Conservation (phyloP, 2,888 invertebrate genomes). For the Perizoma affinitatum region DNA sequence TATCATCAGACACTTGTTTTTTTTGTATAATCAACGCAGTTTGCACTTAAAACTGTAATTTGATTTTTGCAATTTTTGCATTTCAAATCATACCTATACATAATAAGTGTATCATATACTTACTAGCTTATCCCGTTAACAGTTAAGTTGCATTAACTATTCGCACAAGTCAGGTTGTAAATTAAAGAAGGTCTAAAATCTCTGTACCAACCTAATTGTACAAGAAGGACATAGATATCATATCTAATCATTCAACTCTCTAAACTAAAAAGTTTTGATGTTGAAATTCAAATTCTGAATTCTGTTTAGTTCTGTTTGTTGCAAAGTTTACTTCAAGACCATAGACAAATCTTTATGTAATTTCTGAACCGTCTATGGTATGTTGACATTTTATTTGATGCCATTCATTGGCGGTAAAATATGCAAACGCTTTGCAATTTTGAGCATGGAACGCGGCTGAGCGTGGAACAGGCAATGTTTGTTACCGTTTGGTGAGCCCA, state of each 20-base stretch:
- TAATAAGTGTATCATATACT: background rate
- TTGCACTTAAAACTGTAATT: background rate
- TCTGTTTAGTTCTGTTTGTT: background rate
- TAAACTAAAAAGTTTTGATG: constrained; percentile 47
- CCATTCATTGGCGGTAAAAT: constrained; percentile 56
- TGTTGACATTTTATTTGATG: too few species aligned
- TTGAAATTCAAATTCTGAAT: background rate
- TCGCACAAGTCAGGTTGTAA: constrained; percentile 39
- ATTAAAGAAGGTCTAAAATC: constrained; percentile 59
- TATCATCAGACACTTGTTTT: background rate
- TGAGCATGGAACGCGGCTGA: constrained; percentile 52
- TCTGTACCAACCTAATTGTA: constrained; percentile 53
- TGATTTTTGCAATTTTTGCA: too few species aligned
- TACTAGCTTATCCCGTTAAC: constrained; percentile 1
- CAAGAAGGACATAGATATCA: constrained; percentile 74
- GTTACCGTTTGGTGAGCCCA: constrained; percentile 35
- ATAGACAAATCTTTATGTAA: background rate
- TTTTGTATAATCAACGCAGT: background rate
- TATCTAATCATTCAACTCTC: constrained; percentile 56
- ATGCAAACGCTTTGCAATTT: constrained; percentile 44
- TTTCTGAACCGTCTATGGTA: background rate
- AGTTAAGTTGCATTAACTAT: constrained; percentile 1
- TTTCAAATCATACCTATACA: too few species aligned
- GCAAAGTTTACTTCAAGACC: background rate
- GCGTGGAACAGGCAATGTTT: constrained; percentile 48